phyloP scores from a whole-genome alignment of 1,140 invertebrate species.

The Pseudomyrmex sp. region DNA sequence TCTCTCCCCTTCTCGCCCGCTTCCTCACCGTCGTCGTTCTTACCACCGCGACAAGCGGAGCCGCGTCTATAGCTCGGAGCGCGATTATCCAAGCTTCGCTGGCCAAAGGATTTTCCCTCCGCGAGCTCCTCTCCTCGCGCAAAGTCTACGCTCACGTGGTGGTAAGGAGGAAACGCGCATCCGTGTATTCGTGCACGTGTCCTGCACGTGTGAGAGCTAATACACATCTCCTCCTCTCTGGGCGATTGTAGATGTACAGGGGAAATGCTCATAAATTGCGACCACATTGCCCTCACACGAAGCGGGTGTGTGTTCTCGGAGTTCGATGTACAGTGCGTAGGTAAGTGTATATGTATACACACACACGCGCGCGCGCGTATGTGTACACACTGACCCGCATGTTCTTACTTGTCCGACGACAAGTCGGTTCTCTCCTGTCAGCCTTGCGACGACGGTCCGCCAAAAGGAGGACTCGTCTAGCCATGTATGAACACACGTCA shows the following conservation, averaged over 20 bases:
- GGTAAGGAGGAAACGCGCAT: constrained; percentile 38
- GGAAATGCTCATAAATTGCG: constrained; percentile 64
- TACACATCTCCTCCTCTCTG: neutral
- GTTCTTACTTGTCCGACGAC: constrained; percentile 53
- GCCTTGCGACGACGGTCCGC: constrained; percentile 44
- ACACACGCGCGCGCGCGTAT: neutral
- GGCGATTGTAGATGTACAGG: constrained; percentile 11
- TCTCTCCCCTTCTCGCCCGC: constrained; percentile 18
- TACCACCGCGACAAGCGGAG: constrained; percentile 56
- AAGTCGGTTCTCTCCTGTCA: constrained; percentile 33
- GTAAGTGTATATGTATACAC: neutral
- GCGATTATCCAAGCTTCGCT: constrained; percentile 83
- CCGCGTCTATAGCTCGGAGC: constrained; percentile 74
- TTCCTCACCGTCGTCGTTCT: constrained; percentile 6
- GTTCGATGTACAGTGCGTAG: neutral
- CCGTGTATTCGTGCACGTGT: constrained; percentile 46
- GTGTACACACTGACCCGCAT: constrained; percentile 25
- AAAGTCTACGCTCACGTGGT: constrained; percentile 60
- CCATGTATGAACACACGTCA: constrained; percentile 69
- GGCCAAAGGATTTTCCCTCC: constrained; percentile 82
- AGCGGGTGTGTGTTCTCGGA: constrained; percentile 30
- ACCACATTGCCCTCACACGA: constrained; percentile 42
- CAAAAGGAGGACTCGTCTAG: constrained; percentile 61
- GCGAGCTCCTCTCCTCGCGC: constrained; percentile 69
- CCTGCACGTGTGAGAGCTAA: constrained; percentile 19